Evolutionary conservation across 1,140 invertebrate genomes (phyloP).

Genomic region (Notospermus geniculatus): DNA sequence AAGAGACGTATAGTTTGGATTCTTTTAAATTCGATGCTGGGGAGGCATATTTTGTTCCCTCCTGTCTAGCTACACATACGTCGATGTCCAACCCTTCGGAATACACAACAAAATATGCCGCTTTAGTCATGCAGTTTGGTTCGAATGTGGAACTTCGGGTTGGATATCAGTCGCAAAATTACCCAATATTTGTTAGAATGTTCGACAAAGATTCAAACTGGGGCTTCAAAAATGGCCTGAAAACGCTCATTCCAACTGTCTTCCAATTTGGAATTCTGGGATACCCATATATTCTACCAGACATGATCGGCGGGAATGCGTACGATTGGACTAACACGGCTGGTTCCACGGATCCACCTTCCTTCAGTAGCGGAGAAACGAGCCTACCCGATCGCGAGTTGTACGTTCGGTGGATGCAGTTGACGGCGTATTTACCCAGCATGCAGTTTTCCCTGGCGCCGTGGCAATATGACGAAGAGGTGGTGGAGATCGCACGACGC

Average conservation of each 20-base stretch:
- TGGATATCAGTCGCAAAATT: conserved; percentile 73
- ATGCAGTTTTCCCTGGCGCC: conserved; percentile 86
- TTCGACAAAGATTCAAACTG: conserved; percentile 83
- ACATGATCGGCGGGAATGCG: conserved; percentile 90
- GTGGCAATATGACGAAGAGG: conserved; percentile 79
- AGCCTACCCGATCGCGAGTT: conserved; percentile 70
- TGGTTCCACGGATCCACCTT: neutral
- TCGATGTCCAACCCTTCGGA: conserved; percentile 12
- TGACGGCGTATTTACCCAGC: conserved; percentile 78
- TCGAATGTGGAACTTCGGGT: conserved; percentile 65
- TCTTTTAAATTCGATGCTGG: conserved; percentile 94
- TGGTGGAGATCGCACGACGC: conserved; percentile 64
- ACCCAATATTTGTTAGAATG: conserved; percentile 84
- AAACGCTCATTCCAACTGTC: conserved; percentile 76
- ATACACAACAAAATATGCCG: conserved; percentile 16
- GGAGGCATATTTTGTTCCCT: conserved; percentile 80
- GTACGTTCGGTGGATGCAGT: conserved; percentile 87
- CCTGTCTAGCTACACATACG: neutral
- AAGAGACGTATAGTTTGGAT: conserved; percentile 68
- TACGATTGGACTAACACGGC: conserved; percentile 40
- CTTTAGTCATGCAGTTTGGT: conserved; percentile 34
- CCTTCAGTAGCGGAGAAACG: neutral
- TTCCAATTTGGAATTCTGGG: conserved; percentile 82
- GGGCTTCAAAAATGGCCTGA: conserved; percentile 78
- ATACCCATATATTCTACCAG: conserved; percentile 81